Evolutionary conservation across 2,113 vertebrate species (phyloP).

Genomic region (Cyphomyrus discorhynchus): DNA sequence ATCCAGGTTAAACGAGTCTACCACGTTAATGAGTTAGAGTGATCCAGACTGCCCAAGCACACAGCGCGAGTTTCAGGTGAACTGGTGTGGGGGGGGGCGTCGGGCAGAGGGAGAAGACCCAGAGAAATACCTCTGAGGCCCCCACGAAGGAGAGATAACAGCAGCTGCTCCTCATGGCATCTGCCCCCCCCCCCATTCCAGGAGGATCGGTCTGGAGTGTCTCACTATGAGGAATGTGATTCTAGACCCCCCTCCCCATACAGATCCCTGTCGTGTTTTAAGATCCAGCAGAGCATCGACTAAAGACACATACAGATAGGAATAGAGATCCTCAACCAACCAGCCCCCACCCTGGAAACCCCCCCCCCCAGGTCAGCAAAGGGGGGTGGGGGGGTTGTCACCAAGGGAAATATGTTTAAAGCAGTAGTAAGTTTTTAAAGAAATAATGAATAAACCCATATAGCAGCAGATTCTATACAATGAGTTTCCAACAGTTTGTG

Average conservation of each 20-base stretch:
- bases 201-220: neutral
- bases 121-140: constrained; percentile 28
- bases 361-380: neutral
- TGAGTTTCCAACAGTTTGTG: neutral
- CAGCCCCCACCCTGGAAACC: neutral
- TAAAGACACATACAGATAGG: neutral
- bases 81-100: neutral
- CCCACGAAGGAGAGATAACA: constrained; percentile 39
- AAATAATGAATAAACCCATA: neutral
- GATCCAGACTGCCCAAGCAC: no score
- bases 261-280: neutral
- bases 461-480: neutral
- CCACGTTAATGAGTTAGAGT: neutral
- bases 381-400: neutral
- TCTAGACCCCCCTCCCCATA: neutral
- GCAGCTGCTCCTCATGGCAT: neutral
- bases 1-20: neutral
- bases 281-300: neutral
- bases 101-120: neutral
- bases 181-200: constrained; percentile 19
- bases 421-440: neutral
- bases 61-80: no score
- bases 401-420: neutral
- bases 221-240: neutral
- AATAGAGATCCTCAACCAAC: neutral